Base-by-base conservation (phyloP, 2,113 vertebrate genomes). In the Eurystomus gularis region DNA sequence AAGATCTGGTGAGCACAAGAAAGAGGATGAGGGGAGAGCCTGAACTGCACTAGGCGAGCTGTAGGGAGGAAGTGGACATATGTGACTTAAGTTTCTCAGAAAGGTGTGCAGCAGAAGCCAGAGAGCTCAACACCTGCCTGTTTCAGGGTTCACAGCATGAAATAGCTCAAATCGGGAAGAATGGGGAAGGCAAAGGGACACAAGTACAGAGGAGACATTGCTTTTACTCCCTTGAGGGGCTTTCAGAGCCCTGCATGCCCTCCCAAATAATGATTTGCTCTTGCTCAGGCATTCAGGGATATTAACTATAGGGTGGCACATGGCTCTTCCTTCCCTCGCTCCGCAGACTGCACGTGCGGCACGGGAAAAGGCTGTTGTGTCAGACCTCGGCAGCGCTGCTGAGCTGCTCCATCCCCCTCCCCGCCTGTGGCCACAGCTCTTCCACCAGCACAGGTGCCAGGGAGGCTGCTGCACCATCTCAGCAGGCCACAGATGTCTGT, bases 381-480 rank as follows among this genome's bases (percentile, higher is more conserved):
- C 88, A 85, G 71, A 88, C 60, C 68, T 88, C 29, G 1, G 60
- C 65, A 83, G 75, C 2, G 0, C 42, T 5, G 49, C 93, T 68
- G 86, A 95, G 64, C 35, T 20, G 61, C 49, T 92, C 61, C 83
- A 79, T 57, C 66, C 69, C 69, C 64, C 65, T 82, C 66, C 69
- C 1, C 1, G 7, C 9, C 2, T 20, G 17, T 24, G 44, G n/a
- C 78, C 11, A 2, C 5, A 1, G 17, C 3, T 4, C 23, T 91
- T 87, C 49, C 61, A 76, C 73, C 23, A 18, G 65, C 73, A 20
- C 91, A 89, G 86, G 88, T 91, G 83, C 92, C 44, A 73, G 48
- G 37, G 73, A 95, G 61, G 70, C 81, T 82, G 44, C 89, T 49
- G 73, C 73, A 79, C 88, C 73, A 14, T 84, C 83, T 92, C 92